phyloP scores from a whole-genome alignment of 2,888 invertebrate genomes.

The Steromphala cineraria region DNA sequence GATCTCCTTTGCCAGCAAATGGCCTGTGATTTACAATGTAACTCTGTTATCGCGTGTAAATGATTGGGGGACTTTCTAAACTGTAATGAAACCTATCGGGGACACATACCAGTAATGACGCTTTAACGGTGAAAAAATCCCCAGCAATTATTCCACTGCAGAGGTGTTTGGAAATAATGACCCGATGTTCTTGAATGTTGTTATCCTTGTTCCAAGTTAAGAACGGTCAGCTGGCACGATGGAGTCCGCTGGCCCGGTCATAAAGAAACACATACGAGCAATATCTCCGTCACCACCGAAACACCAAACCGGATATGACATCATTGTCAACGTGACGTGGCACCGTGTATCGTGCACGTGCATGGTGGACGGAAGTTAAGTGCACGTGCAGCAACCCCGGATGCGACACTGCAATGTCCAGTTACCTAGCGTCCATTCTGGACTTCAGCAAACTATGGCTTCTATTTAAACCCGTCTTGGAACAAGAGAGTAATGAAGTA shows the following conservation, averaged over 20 bases:
- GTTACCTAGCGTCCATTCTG: slow-evolving; percentile 3
- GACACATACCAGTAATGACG: background rate
- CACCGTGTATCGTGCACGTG: too few species aligned
- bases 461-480: background rate
- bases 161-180: background rate
- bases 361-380: background rate
- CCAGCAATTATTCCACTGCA: background rate
- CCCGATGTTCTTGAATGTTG: background rate
- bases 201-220: background rate
- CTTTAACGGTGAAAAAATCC: background rate
- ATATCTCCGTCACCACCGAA: background rate
- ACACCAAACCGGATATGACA: too few species aligned
- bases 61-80: background rate
- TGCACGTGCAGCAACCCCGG: background rate
- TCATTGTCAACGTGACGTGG: too few species aligned
- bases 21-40: slow-evolving; percentile 6
- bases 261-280: background rate
- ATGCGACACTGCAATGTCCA: background rate
- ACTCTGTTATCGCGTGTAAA: background rate
- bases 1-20: background rate
- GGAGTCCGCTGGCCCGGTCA: background rate
- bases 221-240: background rate
- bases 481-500: background rate
- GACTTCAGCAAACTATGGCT: background rate
- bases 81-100: background rate